Base-by-base conservation (phyloP, 1,140 invertebrate species). In the Drosophila pruinosa region DNA sequence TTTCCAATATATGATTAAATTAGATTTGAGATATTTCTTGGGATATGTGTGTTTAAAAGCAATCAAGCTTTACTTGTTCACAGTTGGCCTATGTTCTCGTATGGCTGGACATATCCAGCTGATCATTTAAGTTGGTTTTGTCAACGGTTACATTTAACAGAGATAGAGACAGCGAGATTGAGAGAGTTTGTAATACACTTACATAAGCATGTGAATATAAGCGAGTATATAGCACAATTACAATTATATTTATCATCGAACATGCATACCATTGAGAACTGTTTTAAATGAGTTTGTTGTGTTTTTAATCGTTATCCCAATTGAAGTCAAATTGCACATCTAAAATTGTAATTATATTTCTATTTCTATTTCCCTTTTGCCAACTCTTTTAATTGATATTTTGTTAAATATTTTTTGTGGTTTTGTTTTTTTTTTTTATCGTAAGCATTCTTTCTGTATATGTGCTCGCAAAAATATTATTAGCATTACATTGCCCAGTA, bases 191-290 rank as follows among this genome's bases (percentile, higher is more conserved):
- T 41, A 69, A 53, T 45, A 76, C 69, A 69, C 61, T 43, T 70
- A 81, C 68, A 61, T 31, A 68, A 72, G 77, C 72, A 75, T 75
- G 48, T 72, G 75, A 63, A 79, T 76, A 85, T 67, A 77, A 71
- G 67, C 74, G 80, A 86, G 81, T 85, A 79, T 69, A 83, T 83
- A 83, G 79, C 79, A 85, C 76, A 85, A 73, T 63, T 83, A 80
- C 69, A 83, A 64, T 36, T 79, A 63, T 31, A 41, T 43, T 41
- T 56, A 45, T 59, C 14, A 57, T 57, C 57, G 52, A 88, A 88
- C 71, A 69, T 65, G 80, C 71, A 72, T 53, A 61, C 54, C 70
- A 53, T 75, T 38, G 43, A 47, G 43, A 68, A 63, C 64, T 52
- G 53, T 72, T n/a, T 76, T 52, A 36, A 53, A 26, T 43, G 3